Conservation (phyloP, 2,888 invertebrate species). For the Morpho achilles region DNA sequence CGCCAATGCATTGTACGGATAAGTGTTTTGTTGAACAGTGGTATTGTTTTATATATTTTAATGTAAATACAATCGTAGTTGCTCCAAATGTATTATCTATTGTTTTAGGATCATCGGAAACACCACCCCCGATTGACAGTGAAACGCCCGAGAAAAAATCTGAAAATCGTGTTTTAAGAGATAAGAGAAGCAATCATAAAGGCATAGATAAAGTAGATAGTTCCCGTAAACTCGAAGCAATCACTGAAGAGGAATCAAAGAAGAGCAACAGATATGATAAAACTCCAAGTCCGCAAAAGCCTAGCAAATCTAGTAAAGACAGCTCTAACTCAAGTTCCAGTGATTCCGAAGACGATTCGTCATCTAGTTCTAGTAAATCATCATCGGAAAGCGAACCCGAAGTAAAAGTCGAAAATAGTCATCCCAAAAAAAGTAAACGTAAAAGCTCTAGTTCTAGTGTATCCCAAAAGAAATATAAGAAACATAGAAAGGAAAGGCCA, state of each 20-base stretch:
- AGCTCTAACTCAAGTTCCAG: conserved; percentile 59
- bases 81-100: not conserved
- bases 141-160: conserved; percentile 60
- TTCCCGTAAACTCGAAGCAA: conserved; percentile 49
- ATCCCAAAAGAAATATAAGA: conserved; percentile 52
- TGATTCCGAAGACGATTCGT: conserved; percentile 59
- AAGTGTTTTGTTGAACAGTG: too few species aligned
- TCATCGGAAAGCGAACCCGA: conserved; percentile 50
- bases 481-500: conserved; percentile 46
- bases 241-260: conserved; percentile 54
- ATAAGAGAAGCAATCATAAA: conserved; percentile 56
- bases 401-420: conserved; percentile 39
- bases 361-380: conserved; percentile 45
- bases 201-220: conserved; percentile 52
- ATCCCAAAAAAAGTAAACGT: conserved; percentile 59
- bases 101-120: conserved; percentile 54
- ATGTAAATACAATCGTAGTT: too few species aligned
- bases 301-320: conserved; percentile 49
- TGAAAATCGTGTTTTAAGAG: conserved; percentile 53
- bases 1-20: too few species aligned
- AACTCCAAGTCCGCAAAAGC: conserved; percentile 55
- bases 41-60: too few species aligned
- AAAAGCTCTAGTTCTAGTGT: conserved; percentile 51
- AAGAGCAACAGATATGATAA: conserved; percentile 49
- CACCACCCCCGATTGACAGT: conserved; percentile 59